phyloP scores from a whole-genome alignment of 2,888 invertebrate species.

The Chaitophorus viminalis region DNA sequence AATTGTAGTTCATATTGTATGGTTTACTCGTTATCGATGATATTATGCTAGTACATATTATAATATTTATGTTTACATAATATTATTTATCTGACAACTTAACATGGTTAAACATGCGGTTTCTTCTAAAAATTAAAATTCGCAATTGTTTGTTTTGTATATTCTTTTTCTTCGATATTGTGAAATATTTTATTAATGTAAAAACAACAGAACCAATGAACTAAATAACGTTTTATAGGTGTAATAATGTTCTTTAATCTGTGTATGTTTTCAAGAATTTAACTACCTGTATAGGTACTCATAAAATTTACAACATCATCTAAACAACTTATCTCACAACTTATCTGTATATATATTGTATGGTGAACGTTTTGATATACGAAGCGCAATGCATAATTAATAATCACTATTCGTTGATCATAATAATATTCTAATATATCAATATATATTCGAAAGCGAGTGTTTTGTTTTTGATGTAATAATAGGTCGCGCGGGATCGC shows the following conservation, averaged over 20 bases:
- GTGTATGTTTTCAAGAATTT: neutral
- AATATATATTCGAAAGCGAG: neutral
- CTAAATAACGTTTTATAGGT: neutral
- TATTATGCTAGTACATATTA: neutral
- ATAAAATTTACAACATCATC: neutral
- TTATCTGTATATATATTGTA: neutral
- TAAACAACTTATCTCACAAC: neutral
- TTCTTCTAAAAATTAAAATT: neutral
- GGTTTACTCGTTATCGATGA: neutral
- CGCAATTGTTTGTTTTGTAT: neutral
- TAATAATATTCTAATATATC: neutral
- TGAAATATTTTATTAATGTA: neutral
- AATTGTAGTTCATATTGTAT: neutral
- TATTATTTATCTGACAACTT: too few species aligned
- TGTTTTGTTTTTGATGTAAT: neutral
- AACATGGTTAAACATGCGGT: too few species aligned
- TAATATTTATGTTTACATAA: too few species aligned
- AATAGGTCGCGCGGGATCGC: too few species aligned
- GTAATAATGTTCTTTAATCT: neutral
- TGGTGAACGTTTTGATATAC: neutral
- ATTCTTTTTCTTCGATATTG: neutral
- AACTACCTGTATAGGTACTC: neutral
- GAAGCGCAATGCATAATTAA: constrained; percentile 18
- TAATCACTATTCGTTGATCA: neutral
- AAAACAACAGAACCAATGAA: neutral